These are phyloP conservation scores for Phyto melanocephala DNA, from an alignment of 2,888 invertebrate species.

Conservation along the genomic window DNA sequence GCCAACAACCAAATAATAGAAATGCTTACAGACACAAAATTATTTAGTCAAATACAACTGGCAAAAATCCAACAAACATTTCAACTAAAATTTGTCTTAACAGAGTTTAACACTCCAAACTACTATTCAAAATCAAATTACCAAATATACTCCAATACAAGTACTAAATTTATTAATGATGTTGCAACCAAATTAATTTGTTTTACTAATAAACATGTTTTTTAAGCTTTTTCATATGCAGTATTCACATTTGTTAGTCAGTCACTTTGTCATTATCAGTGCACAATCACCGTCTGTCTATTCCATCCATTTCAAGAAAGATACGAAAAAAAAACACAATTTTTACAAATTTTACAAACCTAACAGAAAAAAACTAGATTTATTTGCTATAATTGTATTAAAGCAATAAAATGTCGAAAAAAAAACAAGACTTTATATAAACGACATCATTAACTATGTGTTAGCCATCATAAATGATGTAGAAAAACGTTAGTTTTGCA, in stretches of 20 bases:
- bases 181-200: constrained; percentile 33
- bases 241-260: not conserved
- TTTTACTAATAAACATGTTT: constrained; percentile 40
- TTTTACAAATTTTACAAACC: not conserved
- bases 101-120: constrained; percentile 27
- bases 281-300: not conserved
- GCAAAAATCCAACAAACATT: not conserved
- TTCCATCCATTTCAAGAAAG: not conserved
- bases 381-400: not conserved
- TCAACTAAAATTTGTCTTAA: constrained; percentile 29
- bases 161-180: constrained; percentile 2
- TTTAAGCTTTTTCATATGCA: not conserved
- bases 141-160: not conserved
- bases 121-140: constrained; percentile 4
- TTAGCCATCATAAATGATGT: constrained; percentile 13
- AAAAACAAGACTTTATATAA: constrained; percentile 34
- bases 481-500: constrained; percentile 7
- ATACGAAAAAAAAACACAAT: not conserved
- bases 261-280: constrained; percentile 24
- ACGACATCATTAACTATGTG: constrained; percentile 14
- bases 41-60: not conserved
- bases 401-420: not conserved
- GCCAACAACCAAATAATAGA: not conserved
- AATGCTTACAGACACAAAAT: not conserved
- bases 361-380: constrained; percentile 37